Base-by-base conservation (phyloP, 2,797 vertebrate genomes). In the Brachymystax lenok region DNA sequence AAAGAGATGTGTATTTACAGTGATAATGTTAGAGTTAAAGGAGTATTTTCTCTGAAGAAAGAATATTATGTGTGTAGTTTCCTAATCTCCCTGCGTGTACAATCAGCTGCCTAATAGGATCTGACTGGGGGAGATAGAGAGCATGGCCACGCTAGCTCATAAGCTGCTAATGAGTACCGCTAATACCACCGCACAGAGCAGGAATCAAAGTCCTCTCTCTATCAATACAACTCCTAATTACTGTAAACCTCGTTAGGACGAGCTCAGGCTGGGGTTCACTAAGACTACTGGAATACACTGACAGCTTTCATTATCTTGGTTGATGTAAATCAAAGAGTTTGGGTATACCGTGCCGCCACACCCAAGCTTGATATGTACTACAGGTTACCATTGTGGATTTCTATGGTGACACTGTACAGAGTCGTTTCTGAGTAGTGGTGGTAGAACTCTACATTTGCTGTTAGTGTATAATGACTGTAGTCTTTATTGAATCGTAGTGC, bases 161-260 rank as follows among this genome's bases (percentile, higher is more conserved):
- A 87, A 88, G 82, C 87, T 86, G 84, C 89, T 93, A 93, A 94
- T 92, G 92, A 93, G 91, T 66, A 80, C 7, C 28, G 3, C 14
- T 33, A 30, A 27, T 66, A 28, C 76, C 78, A 86, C 87, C 83
- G 87, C 85, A 85, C 88, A 84, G 88, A 82, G 84, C 3, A 84
- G 67, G 90, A 90, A 92, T 91, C 90, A 90, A 91, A 91, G 90
- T 80, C 89, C 86, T 82, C 88, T 88, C 92, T 92, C 90, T 92
- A 88, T 88, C 85, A 59, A 6, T 17, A 63, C 17, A 10, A 28
- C 91, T 89, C 86, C 88, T 92, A 93, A 93, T 93, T 90, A 93
- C 88, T 86, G 85, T 81, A 90, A 91, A 91, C 88, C 85, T 92
- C 76, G 76, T 92, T 91, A 90, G 87, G 46, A 24, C 82, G 19